Conservation (phyloP, 2,113 vertebrate species). For the Nothobranchius kuhntae region DNA sequence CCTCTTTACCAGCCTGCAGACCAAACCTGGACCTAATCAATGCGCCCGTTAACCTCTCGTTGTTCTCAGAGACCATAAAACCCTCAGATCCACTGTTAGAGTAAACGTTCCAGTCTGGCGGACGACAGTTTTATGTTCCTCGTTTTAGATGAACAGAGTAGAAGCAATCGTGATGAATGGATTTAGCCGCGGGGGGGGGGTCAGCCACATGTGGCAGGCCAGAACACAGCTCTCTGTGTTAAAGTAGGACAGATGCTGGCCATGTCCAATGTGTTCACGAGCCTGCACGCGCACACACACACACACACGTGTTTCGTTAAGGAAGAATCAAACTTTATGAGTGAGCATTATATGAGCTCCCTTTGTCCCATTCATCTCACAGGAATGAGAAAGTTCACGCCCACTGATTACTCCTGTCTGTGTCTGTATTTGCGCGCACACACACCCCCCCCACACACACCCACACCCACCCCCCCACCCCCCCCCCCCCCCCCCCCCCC, state of each 20-base stretch:
- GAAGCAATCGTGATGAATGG: slow-evolving; percentile 31
- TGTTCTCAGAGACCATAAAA: no score
- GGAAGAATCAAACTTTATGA: neutral
- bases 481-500: no score
- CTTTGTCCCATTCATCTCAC: neutral
- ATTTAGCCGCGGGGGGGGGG: neutral
- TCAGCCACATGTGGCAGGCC: slow-evolving; percentile 28
- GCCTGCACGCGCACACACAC: neutral
- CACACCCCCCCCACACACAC: no score
- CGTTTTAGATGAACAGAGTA: slow-evolving; percentile 20
- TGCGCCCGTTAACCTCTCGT: no score
- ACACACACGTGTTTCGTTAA: slow-evolving; percentile 5
- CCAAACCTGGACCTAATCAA: no score
- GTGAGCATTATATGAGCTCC: neutral
- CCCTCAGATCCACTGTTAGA: neutral
- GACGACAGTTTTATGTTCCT: slow-evolving; percentile 38
- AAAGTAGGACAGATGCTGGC: neutral
- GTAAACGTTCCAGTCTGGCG: slow-evolving; percentile 31
- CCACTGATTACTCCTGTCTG: neutral
- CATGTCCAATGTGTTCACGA: neutral
- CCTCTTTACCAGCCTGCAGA: no score
- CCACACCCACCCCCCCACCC: no score
- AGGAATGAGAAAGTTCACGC: neutral
- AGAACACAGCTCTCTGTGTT: slow-evolving; percentile 44
- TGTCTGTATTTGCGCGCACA: neutral